phyloP scores from a whole-genome alignment of 2,888 invertebrate genomes.

The Esperia sulphurella region DNA sequence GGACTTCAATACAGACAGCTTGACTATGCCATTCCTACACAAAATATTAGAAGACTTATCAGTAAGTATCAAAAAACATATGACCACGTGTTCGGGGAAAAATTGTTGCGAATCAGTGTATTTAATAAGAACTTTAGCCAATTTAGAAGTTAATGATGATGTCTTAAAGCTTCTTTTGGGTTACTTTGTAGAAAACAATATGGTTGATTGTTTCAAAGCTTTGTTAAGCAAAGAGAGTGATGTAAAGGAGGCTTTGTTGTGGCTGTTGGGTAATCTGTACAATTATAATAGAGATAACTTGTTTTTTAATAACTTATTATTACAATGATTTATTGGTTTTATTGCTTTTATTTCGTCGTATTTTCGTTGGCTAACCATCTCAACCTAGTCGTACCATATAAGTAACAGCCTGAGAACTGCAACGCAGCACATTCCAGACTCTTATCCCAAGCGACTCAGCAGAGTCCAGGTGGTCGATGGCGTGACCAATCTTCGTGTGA shows the following conservation, averaged over 20 bases:
- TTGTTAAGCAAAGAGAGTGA: slow-evolving; percentile 25
- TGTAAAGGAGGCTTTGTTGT: slow-evolving; percentile 33
- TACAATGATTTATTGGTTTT: neutral
- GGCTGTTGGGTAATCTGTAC: slow-evolving; percentile 58
- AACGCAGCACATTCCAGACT: too few relatives aligned
- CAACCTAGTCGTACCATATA: too few relatives aligned
- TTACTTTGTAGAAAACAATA: slow-evolving; percentile 28
- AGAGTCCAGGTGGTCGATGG: too few relatives aligned
- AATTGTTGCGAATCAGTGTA: slow-evolving; percentile 32
- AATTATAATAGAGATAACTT: slow-evolving; percentile 30
- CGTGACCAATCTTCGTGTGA: too few relatives aligned
- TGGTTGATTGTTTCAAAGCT: slow-evolving; percentile 21
- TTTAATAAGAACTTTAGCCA: slow-evolving; percentile 48
- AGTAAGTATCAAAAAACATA: slow-evolving; percentile 25
- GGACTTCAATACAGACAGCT: slow-evolving; percentile 28
- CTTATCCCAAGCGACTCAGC: too few relatives aligned
- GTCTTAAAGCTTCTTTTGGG: slow-evolving; percentile 28
- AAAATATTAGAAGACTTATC: slow-evolving; percentile 29
- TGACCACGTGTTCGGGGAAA: slow-evolving; percentile 9
- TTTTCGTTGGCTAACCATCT: too few relatives aligned
- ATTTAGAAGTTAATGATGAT: slow-evolving; percentile 26
- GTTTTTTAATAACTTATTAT: slow-evolving; percentile 27
- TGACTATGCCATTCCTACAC: slow-evolving; percentile 23
- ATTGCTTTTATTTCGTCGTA: too few relatives aligned
- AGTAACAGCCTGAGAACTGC: too few relatives aligned